Base-by-base conservation (phyloP, 2,888 invertebrate genomes). In the Stegana nigrithorax region DNA sequence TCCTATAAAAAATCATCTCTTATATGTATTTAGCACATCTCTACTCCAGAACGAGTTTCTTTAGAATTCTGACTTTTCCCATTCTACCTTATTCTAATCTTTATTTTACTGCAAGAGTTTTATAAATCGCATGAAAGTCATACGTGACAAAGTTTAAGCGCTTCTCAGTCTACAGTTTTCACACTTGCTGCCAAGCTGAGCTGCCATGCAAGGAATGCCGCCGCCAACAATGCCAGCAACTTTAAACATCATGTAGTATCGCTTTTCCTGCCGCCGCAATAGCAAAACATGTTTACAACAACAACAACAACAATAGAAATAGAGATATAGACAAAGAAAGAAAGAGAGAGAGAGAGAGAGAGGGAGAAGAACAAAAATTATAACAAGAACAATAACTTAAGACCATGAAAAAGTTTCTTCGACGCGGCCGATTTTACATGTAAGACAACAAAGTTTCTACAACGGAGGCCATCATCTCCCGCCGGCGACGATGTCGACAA, bases 91-190 rank as follows among this genome's bases (percentile, higher is more conserved):
- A n/a, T n/a, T n/a, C n/a, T n/a, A n/a, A n/a, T n/a, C n/a, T n/a
- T n/a, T n/a, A n/a, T n/a, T n/a, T n/a, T n/a, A n/a, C n/a, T n/a
- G n/a, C n/a, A n/a, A n/a, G n/a, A n/a, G n/a, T n/a, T n/a, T n/a
- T n/a, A n/a, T n/a, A n/a, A n/a, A n/a, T n/a, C n/a, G n/a, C n/a
- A n/a, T n/a, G n/a, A n/a, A n/a, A n/a, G n/a, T n/a, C n/a, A n/a
- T n/a, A n/a, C 73, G 67, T 74, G 73, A 73, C 80, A 83, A 83
- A 82, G 81, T 83, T 83, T 83, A 83, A 83, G 83, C 83, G 83
- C 83, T 81, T 76, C 79, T 83, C 83, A 83, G 83, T 83, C 83
- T 81, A 73, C 74, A 80, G 81, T 81, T 81, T 81, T 73, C 73
- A 76, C 73, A 77, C 74, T 78, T 77, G 73, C 72, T 75, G 69